Percentiles rank a stretch among this genome's conserved stretches.
Conservation (phyloP, 2,113 vertebrate species). For the Merops nubicus region DNA sequence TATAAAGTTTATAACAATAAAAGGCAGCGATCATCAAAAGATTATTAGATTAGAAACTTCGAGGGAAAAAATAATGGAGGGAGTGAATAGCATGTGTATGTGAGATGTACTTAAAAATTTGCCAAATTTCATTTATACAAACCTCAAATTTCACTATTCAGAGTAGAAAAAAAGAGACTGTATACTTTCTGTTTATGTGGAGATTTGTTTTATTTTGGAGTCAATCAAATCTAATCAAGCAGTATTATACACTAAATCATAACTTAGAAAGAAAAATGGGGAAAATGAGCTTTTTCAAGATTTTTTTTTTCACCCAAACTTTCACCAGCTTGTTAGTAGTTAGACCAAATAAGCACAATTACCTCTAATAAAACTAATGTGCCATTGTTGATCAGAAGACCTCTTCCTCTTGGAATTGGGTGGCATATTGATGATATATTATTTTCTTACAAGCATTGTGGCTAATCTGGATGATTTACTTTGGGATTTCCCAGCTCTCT, state of each 20-base stretch:
- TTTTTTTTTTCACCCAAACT: neutral
- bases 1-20: neutral
- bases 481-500: neutral
- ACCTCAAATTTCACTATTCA: neutral
- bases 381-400: neutral
- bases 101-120: neutral
- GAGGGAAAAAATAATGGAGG: neutral
- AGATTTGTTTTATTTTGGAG: neutral
- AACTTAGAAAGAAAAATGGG: neutral
- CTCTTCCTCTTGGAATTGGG: neutral
- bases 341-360: neutral
- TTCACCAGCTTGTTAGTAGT: neutral
- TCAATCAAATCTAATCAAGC: neutral
- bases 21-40: rapidly evolving
- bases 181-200: neutral
- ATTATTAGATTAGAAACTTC: neutral
- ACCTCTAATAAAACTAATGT: neutral
- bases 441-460: neutral
- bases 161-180: neutral
- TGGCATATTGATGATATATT: neutral
- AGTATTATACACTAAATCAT: neutral
- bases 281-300: neutral
- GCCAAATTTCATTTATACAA: neutral
- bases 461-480: neutral
- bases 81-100: rapidly evolving